A percentile compares a stretch with the other conserved stretches of the same genome.
Conservation (phyloP, 1,140 invertebrate species). For the Drosophila repletoides region DNA sequence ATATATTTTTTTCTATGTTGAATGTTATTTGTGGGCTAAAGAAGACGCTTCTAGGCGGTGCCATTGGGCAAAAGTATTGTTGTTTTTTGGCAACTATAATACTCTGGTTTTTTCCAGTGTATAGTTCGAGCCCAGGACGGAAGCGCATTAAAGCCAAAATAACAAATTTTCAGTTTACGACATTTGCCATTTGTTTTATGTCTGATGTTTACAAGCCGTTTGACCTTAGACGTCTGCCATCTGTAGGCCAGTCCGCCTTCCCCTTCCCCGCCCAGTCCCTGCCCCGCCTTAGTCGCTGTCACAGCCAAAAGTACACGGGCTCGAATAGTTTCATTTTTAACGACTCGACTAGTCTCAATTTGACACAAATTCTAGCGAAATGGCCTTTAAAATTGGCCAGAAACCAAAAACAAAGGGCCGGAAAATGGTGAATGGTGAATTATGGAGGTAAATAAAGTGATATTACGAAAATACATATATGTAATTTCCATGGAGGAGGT, state of each 20-base stretch:
- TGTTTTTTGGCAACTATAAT: too few species aligned
- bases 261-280: too few species aligned
- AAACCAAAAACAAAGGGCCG: too few species aligned
- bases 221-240: constrained; percentile 56
- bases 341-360: constrained; percentile 4
- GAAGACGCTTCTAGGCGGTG: too few species aligned
- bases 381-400: constrained; percentile 27
- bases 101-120: too few species aligned
- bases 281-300: too few species aligned
- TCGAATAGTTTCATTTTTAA: constrained; percentile 7
- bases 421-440: neutral
- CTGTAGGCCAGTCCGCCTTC: too few species aligned
- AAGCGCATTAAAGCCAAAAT: constrained; percentile 37
- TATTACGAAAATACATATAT: constrained; percentile 18
- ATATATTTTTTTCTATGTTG: too few species aligned
- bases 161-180: constrained; percentile 49
- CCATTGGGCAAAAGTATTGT: too few species aligned
- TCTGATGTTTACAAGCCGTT: constrained; percentile 61
- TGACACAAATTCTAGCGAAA: constrained; percentile 37
- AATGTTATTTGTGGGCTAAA: too few species aligned
- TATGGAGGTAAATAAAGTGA: constrained; percentile 37
- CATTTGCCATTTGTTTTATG: constrained; percentile 52
- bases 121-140: too few species aligned
- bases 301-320: too few species aligned
- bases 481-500: constrained; percentile 31